Base-by-base conservation (phyloP, 2,797 vertebrate genomes). In the Hozukius guyotensis region DNA sequence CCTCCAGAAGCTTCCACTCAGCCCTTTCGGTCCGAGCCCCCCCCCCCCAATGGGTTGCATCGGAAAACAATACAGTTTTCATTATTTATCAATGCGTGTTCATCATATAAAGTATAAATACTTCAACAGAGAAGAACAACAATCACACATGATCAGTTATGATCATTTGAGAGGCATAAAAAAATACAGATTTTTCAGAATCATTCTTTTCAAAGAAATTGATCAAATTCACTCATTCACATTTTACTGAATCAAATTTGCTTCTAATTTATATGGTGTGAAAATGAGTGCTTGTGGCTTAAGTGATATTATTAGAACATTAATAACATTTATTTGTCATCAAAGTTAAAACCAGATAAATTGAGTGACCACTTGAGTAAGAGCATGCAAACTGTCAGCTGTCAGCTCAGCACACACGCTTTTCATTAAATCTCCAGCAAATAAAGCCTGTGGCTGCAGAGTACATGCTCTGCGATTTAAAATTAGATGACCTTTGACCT, bases 361-460 rank as follows among this genome's bases (percentile, higher is more conserved):
- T 14, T 38, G 36, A 38, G 36, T 38, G 36, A 38, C 36, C 36
- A 38, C 36, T 38, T 38, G 36, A 38, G 36, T 14, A 38, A 38
- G 1, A 38, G 36, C 36, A 38, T 38, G 36, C 36, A 38, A 38
- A 38, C 14, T 16, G 42, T 46, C 42, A 18, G 42, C 42, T 60
- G 29, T n/a, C 32, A 32, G 11, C 27, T 57, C 14, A 32, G 34
- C 25, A 29, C 53, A 59, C 12, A 12, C 38, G 56, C 14, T 55
- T 61, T 22, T 70, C 55, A 46, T 64, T 52, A 65, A 65, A 53
- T 20, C 56, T 42, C 20, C 36, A 34, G 27, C 62, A 72, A 56
- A 75, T 72, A 53, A 76, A 75, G 61, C 60, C 64, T n/a, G 32
- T 34, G 55, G 65, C 56, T 72, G 32, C 61, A 64, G 61, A 72